These are phyloP conservation scores for Plecturocebus donacophilus DNA, from an alignment of 2,113 vertebrate genomes.

Conservation along the genomic window DNA sequence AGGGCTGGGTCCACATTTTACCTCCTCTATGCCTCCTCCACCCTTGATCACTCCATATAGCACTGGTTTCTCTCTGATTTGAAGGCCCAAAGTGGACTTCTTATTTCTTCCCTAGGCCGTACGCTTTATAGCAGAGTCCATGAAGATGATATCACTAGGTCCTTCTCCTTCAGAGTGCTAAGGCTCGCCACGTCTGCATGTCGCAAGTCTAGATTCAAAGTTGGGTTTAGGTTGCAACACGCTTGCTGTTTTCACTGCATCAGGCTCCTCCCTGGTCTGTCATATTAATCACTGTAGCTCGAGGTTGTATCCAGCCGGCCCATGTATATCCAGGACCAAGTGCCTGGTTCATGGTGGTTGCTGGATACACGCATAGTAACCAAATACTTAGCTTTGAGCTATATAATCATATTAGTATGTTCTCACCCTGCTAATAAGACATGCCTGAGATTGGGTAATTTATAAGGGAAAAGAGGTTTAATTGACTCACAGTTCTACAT, in stretches of 20 bases:
- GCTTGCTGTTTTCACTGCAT: neutral
- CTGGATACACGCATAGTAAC: neutral
- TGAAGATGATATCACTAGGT: accelerated
- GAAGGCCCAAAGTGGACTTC: neutral
- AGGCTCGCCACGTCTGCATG: neutral
- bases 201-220: neutral
- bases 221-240: too few species aligned
- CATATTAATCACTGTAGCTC: neutral
- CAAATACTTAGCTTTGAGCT: neutral
- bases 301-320: neutral
- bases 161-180: neutral
- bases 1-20: neutral
- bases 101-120: neutral
- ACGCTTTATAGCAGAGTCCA: neutral
- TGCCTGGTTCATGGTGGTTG: neutral
- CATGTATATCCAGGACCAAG: neutral
- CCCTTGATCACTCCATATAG: neutral
- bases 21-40: neutral
- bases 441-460: too few species aligned
- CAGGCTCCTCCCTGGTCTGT: too few species aligned
- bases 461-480: too few species aligned
- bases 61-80: neutral
- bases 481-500: too few species aligned
- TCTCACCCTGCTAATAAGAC: too few species aligned
- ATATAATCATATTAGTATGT: neutral